phyloP scores from a whole-genome alignment of 2,113 vertebrate species.

The Argyrosomus japonicus region DNA sequence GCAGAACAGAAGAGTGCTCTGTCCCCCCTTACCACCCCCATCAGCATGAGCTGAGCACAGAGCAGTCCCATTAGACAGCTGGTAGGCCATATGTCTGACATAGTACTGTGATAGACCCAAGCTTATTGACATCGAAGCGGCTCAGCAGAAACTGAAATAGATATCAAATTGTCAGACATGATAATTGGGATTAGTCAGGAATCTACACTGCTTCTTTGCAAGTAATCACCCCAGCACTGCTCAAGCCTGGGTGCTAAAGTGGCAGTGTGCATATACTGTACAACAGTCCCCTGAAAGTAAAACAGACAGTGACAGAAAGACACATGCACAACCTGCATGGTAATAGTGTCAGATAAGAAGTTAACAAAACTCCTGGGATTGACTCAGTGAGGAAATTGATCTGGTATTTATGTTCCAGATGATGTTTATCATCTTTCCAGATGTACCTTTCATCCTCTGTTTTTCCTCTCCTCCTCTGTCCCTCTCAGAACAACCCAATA shows the following conservation, averaged over 20 bases:
- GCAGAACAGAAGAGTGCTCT: conserved; percentile 46
- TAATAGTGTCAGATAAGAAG: conserved; percentile 43
- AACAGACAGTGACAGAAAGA: conserved; percentile 21
- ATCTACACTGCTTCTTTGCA: conserved; percentile 34
- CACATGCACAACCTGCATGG: background rate
- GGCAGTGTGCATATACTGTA: background rate
- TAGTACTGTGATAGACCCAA: conserved; percentile 43
- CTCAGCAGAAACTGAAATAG: conserved; percentile 58
- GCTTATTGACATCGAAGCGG: conserved; percentile 62
- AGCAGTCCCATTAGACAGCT: conserved; percentile 69
- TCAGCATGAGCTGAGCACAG: conserved; percentile 52
- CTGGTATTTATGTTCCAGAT: conserved; percentile 47
- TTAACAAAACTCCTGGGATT: conserved; percentile 37
- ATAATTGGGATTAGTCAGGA: conserved; percentile 54
- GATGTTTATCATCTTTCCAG: conserved; percentile 53
- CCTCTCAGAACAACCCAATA: conserved; percentile 28
- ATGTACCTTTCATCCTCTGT: conserved; percentile 31
- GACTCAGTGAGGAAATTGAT: conserved; percentile 39
- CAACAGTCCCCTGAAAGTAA: conserved; percentile 1
- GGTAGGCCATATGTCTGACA: conserved; percentile 68
- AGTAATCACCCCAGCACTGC: conserved; percentile 22
- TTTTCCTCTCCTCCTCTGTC: conserved; percentile 20
- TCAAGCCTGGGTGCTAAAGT: background rate
- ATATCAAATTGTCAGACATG: conserved; percentile 49
- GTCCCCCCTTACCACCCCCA: background rate